Conservation (phyloP, 2,888 invertebrate species). For the Melanchra persicariae region DNA sequence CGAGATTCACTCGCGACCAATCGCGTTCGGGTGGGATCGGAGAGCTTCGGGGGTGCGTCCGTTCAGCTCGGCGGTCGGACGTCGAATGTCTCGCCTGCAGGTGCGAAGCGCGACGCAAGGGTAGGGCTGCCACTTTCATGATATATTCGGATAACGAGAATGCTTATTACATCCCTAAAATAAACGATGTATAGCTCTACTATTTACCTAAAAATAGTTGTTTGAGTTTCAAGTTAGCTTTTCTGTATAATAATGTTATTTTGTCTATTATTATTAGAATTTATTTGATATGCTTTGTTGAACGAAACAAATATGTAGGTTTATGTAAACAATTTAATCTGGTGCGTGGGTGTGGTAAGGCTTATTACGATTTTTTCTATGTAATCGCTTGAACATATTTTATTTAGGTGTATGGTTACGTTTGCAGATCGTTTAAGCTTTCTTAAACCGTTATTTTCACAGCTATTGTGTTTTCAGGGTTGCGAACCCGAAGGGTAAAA, state of each 20-base stretch:
- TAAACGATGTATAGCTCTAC: neutral
- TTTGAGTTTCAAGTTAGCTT: neutral
- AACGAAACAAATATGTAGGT: conserved; percentile 11
- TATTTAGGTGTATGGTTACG: neutral
- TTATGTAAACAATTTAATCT: conserved; percentile 28
- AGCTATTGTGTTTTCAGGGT: too few species aligned
- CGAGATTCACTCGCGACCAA: conserved; percentile 76
- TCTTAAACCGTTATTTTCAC: too few species aligned
- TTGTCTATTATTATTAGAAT: neutral
- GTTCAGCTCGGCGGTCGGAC: conserved; percentile 73
- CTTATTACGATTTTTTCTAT: conserved; percentile 7
- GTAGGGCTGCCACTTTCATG: conserved; percentile 61
- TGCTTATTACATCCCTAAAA: conserved; percentile 26
- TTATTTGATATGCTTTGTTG: conserved; percentile 20
- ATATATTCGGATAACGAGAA: conserved; percentile 50
- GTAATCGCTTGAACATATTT: neutral
- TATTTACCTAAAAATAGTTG: neutral
- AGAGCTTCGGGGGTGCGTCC: conserved; percentile 64
- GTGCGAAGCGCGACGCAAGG: conserved; percentile 66
- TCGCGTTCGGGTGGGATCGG: conserved; percentile 48
- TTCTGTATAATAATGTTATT: conserved; percentile 23
- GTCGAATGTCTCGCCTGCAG: conserved; percentile 79
- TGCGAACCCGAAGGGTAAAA: too few species aligned
- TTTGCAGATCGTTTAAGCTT: too few species aligned
- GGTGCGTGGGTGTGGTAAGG: conserved; percentile 1